A percentile compares a stretch with the other conserved stretches of the same genome.
These are phyloP conservation scores for Branchinecta lynchi DNA, from an alignment of 1,140 invertebrate species.

Conservation along the genomic window DNA sequence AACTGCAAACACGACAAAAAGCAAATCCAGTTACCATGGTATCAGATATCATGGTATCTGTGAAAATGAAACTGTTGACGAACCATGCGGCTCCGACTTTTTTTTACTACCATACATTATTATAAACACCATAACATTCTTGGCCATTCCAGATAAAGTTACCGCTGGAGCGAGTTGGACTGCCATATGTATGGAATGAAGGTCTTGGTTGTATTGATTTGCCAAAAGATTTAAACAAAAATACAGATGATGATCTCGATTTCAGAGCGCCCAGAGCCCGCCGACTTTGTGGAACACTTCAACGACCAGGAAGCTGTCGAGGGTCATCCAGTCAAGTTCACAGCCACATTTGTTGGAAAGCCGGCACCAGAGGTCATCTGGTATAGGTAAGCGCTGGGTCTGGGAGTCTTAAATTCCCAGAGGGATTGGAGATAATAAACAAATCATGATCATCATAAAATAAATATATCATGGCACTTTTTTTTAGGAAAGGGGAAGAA, in stretches of 20 bases:
- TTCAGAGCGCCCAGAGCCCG: conserved; percentile 43
- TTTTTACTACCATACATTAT: too few species aligned
- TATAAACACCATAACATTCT: too few species aligned
- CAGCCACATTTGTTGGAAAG: conserved; percentile 70
- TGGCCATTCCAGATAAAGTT: too few species aligned
- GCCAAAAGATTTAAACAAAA: too few species aligned
- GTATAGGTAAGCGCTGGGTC: conserved; percentile 42
- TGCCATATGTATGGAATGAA: too few species aligned
- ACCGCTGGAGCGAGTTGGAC: too few species aligned
- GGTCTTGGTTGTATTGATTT: too few species aligned
- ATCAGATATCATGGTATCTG: too few species aligned
- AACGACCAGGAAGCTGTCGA: conserved; percentile 65
- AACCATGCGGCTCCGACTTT: too few species aligned
- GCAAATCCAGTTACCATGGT: too few species aligned
- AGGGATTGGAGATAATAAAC: neutral
- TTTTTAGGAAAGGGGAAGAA: neutral
- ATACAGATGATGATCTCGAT: neutral
- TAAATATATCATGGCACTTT: neutral
- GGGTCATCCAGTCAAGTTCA: conserved; percentile 56
- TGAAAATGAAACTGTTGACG: too few species aligned
- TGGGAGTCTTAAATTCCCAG: neutral
- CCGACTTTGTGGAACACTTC: conserved; percentile 70
- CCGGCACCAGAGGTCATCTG: conserved; percentile 74
- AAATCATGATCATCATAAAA: neutral
- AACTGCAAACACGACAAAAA: too few species aligned